These are phyloP conservation scores for Pheosia gnoma DNA, from an alignment of 2,888 invertebrate species.

Conservation along the genomic window DNA sequence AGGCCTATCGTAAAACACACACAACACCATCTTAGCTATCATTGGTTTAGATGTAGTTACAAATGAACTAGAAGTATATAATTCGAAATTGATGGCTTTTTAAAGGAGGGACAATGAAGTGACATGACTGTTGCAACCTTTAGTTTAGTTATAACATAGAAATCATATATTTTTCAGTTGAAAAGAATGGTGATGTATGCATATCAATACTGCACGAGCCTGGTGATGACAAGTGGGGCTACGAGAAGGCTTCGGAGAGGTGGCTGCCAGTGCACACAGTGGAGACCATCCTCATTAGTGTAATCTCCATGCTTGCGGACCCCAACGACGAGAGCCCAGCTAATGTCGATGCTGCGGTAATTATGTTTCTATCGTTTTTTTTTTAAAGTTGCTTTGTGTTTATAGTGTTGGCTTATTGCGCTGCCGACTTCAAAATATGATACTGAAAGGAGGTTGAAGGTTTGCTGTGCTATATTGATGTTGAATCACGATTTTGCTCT, in stretches of 20 bases:
- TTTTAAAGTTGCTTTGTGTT: background rate
- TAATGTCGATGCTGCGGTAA: conserved; percentile 99
- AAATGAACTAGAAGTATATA: too few relatives aligned
- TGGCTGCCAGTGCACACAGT: conserved; percentile 99
- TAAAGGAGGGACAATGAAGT: too few relatives aligned
- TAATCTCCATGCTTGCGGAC: conserved; percentile 99
- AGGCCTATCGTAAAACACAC: too few relatives aligned
- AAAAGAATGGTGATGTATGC: conserved; percentile 98
- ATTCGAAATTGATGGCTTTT: too few relatives aligned
- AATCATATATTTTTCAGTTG: conserved; percentile 86
- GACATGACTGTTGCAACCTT: too few relatives aligned
- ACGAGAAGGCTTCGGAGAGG: conserved; percentile 98
- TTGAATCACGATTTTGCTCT: too few relatives aligned
- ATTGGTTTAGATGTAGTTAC: too few relatives aligned
- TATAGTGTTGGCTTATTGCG: background rate
- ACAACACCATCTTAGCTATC: too few relatives aligned
- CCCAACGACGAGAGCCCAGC: conserved; percentile 99
- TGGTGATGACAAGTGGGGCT: conserved; percentile 99
- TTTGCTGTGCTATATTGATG: too few relatives aligned
- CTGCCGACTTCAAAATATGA: too few relatives aligned
- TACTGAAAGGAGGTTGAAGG: too few relatives aligned
- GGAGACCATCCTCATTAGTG: conserved; percentile 99
- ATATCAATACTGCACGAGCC: conserved; percentile 99
- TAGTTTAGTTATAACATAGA: too few relatives aligned
- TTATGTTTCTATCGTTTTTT: conserved; percentile 54